Percentiles rank a stretch among this genome's conserved stretches.
Evolutionary conservation across 1,140 invertebrate genomes (phyloP).

Genomic region (Nomia melanderi): DNA sequence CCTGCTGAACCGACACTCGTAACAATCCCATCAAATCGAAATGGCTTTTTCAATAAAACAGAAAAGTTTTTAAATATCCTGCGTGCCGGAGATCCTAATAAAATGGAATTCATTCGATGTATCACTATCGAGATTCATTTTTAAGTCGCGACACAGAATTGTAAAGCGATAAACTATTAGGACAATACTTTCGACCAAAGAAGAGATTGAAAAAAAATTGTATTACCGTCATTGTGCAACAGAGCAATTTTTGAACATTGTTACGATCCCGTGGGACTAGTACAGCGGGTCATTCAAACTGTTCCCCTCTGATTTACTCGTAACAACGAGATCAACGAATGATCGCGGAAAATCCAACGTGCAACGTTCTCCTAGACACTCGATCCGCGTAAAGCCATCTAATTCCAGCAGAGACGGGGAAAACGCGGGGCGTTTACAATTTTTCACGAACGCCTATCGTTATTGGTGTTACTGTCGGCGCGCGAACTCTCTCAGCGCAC

Average conservation of each 20-base stretch:
- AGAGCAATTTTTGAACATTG: background rate
- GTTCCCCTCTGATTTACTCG: background rate
- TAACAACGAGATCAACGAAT: background rate
- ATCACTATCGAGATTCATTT: too few species aligned
- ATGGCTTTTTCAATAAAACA: too few species aligned
- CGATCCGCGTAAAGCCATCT: slow-evolving; percentile 31
- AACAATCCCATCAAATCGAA: too few species aligned
- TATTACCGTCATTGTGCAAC: background rate
- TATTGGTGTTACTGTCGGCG: slow-evolving; percentile 29
- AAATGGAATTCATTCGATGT: too few species aligned
- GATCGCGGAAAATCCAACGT: background rate
- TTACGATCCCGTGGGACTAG: background rate
- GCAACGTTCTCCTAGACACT: background rate
- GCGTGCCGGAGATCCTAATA: too few species aligned
- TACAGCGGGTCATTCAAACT: background rate
- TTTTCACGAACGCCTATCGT: slow-evolving; percentile 28
- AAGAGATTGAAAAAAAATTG: too few species aligned
- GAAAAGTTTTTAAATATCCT: too few species aligned
- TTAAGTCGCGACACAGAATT: too few species aligned
- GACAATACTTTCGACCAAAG: too few species aligned
- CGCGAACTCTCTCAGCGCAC: slow-evolving; percentile 20
- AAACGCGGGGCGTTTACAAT: slow-evolving; percentile 34
- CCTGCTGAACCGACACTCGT: too few species aligned
- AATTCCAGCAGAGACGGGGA: slow-evolving; percentile 16
- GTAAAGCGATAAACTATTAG: too few species aligned